Percentiles rank a stretch among this genome's conserved stretches.
These are phyloP conservation scores for Siniperca chuatsi DNA, from an alignment of 2,113 vertebrate species.

Conservation along the genomic window DNA sequence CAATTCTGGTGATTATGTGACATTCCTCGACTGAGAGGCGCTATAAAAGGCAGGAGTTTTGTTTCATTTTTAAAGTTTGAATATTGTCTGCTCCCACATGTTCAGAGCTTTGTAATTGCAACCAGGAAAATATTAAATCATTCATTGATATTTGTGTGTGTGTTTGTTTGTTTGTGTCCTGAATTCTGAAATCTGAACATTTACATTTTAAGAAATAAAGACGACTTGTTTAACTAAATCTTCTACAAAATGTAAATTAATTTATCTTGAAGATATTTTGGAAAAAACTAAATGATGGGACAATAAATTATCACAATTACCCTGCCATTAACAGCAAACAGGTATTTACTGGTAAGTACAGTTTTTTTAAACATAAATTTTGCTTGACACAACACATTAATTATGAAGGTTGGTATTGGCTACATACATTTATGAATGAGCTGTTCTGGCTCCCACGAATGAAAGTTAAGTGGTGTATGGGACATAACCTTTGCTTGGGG, in stretches of 20 bases:
- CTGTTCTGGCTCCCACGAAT: constrained; percentile 59
- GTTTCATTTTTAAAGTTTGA: constrained; percentile 46
- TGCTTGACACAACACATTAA: constrained; percentile 24
- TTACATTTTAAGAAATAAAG: not conserved
- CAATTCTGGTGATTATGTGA: constrained; percentile 61
- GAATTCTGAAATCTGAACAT: not conserved
- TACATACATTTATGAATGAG: constrained; percentile 60
- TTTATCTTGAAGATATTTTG: not conserved
- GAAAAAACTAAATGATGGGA: not conserved
- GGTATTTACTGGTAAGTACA: not conserved
- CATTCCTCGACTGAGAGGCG: constrained; percentile 33
- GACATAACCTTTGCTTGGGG: constrained; percentile 65
- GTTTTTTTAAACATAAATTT: not conserved
- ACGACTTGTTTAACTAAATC: not conserved
- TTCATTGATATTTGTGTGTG: not conserved
- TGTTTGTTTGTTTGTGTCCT: not conserved
- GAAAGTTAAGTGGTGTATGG: constrained; percentile 65
- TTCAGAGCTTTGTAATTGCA: constrained; percentile 5
- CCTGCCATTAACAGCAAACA: not conserved
- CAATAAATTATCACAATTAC: not conserved
- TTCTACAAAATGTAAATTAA: not conserved
- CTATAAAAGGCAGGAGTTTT: constrained; percentile 26
- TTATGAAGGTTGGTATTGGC: constrained; percentile 38
- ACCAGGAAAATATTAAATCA: not conserved
- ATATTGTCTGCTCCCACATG: not conserved